Percentiles rank a stretch among this genome's conserved stretches.
Conservation (phyloP, 2,113 vertebrate species). For the Nanorana parkeri region DNA sequence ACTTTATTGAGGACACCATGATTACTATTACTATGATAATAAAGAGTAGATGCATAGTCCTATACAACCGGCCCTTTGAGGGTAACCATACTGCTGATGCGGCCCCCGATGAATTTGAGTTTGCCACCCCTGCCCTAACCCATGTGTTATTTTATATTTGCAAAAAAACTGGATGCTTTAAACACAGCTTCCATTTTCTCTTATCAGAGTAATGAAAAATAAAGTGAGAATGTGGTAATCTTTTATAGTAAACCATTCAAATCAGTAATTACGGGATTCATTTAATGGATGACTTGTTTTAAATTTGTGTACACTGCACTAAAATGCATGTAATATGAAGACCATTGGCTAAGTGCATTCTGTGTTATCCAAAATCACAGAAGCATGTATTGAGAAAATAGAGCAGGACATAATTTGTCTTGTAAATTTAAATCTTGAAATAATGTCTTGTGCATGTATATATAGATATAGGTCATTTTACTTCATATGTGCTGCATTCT, state of each 20-base stretch:
- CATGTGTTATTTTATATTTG: slow-evolving; percentile 12
- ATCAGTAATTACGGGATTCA: slow-evolving; percentile 51
- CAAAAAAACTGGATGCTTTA: slow-evolving; percentile 4
- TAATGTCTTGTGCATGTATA: too few relatives aligned
- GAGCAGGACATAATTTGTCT: too few relatives aligned
- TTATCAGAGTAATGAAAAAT: slow-evolving; percentile 49
- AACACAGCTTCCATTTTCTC: slow-evolving; percentile 17
- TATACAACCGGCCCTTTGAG: too few relatives aligned
- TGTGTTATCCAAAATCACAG: background rate
- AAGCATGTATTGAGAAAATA: background rate
- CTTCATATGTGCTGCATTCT: too few relatives aligned
- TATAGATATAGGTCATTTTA: too few relatives aligned
- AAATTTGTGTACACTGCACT: slow-evolving; percentile 47
- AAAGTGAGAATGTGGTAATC: slow-evolving; percentile 32
- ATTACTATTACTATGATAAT: too few relatives aligned
- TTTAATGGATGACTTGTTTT: slow-evolving; percentile 48
- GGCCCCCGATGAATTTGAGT: too few relatives aligned
- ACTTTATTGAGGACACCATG: too few relatives aligned
- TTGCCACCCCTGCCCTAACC: too few relatives aligned
- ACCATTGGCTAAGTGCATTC: slow-evolving; percentile 12
- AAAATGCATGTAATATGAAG: slow-evolving; percentile 26
- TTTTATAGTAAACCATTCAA: slow-evolving; percentile 40
- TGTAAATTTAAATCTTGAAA: too few relatives aligned
- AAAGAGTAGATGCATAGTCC: too few relatives aligned
- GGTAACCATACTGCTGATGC: too few relatives aligned